Evolutionary conservation across 2,113 vertebrate genomes (phyloP).

Genomic region (Ailurus styani): DNA sequence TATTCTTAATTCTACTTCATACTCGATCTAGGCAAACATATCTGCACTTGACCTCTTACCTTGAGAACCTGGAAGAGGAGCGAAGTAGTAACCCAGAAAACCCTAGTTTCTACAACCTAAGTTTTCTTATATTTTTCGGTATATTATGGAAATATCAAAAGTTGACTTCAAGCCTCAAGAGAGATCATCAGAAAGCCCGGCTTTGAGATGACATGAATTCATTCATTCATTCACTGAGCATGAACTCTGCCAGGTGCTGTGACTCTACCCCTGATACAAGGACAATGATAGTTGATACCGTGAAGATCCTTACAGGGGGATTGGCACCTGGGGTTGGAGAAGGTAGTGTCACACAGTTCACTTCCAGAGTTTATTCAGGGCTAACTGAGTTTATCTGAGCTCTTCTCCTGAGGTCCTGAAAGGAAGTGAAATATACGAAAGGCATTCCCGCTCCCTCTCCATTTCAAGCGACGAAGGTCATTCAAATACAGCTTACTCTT

Average conservation of each 20-base stretch:
- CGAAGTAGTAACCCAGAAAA: not conserved
- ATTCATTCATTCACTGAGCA: not conserved
- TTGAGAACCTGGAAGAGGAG: not conserved
- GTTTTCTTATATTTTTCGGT: not conserved
- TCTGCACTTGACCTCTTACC: not conserved
- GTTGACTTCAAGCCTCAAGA: not conserved
- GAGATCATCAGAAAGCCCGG: not conserved
- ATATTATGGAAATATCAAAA: not conserved
- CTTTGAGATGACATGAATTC: not conserved
- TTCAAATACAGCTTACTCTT: not conserved
- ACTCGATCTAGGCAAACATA: not conserved
- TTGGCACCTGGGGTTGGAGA: not conserved
- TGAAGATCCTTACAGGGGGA: not conserved
- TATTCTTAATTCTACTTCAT: not conserved
- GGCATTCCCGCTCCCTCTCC: not conserved
- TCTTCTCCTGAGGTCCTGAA: not conserved
- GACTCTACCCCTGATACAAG: not conserved
- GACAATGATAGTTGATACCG: not conserved
- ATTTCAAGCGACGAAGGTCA: not conserved
- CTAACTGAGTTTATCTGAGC: not conserved
- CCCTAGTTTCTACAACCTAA: not conserved
- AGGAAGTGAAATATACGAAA: rapidly evolving
- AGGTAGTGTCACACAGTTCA: not conserved
- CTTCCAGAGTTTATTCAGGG: not conserved
- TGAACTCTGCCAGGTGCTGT: not conserved